Evolutionary conservation across 2,888 invertebrate species (phyloP).

Genomic region (Mythimna ferrago): DNA sequence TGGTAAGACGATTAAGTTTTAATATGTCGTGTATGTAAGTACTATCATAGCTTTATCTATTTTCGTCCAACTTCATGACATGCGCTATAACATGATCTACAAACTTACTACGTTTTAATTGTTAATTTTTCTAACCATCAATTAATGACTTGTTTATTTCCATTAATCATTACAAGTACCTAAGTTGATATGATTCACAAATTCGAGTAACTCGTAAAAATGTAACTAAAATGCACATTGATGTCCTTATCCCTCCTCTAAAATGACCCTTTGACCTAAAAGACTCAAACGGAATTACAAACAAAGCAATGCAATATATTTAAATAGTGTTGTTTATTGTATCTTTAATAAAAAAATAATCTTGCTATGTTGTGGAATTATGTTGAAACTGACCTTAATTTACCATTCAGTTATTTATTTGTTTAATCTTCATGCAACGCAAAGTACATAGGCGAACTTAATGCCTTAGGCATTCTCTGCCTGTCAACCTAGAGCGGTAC

Average conservation of each 20-base stretch:
- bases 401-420: too few relatives aligned
- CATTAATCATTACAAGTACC: not conserved
- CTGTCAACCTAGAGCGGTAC: too few relatives aligned
- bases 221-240: not conserved
- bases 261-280: not conserved
- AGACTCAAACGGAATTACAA: not conserved
- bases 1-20: slow-evolving; percentile 90
- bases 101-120: slow-evolving; percentile 25
- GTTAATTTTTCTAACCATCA: not conserved
- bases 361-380: too few relatives aligned
- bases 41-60: slow-evolving; percentile 2
- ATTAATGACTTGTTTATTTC: not conserved
- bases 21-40: slow-evolving; percentile 10
- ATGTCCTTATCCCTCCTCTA: not conserved
- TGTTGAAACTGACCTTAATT: too few relatives aligned
- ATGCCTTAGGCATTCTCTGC: too few relatives aligned
- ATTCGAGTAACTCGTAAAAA: not conserved
- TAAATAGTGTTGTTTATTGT: not conserved
- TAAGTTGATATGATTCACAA: not conserved
- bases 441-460: too few relatives aligned
- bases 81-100: not conserved
- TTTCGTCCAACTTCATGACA: not conserved
- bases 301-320: slow-evolving; percentile 3
- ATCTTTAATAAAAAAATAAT: not conserved
- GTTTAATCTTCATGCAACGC: too few relatives aligned